phyloP scores from a whole-genome alignment of 2,797 vertebrate genomes.

The Cyclopterus lumpus region DNA sequence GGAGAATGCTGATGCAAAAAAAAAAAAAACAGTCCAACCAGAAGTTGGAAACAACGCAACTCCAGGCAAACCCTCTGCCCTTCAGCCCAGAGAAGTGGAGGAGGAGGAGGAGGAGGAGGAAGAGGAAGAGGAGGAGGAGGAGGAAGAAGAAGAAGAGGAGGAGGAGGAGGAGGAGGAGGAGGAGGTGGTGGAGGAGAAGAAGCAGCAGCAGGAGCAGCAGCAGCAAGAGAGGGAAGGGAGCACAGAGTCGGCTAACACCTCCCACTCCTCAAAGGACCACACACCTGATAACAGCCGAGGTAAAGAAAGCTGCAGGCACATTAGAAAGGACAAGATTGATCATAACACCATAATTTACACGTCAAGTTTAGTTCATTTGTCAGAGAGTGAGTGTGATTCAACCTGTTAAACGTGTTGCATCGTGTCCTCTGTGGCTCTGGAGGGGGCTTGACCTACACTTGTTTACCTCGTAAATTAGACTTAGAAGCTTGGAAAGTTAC shows the following conservation, averaged over 20 bases:
- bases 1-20: slow-evolving; percentile 52
- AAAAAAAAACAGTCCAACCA: slow-evolving; percentile 21
- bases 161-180: slow-evolving; percentile 37
- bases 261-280: slow-evolving; percentile 71
- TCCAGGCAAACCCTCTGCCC: neutral
- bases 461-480: neutral
- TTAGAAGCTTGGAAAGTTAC: neutral
- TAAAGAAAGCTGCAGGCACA: slow-evolving; percentile 31
- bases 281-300: slow-evolving; percentile 71
- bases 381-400: neutral
- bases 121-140: slow-evolving; percentile 32
- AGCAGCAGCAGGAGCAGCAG: too few relatives aligned
- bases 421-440: neutral
- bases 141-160: slow-evolving; percentile 33
- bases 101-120: slow-evolving; percentile 36
- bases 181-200: slow-evolving; percentile 24
- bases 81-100: slow-evolving; percentile 38
- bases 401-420: too few relatives aligned
- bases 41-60: neutral
- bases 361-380: neutral
- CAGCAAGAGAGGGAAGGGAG: slow-evolving; percentile 54
- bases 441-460: neutral
- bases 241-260: slow-evolving; percentile 65
- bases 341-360: neutral
- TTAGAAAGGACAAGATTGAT: neutral